phyloP scores from a whole-genome alignment of 2,113 vertebrate genomes.

The Gambusia affinis region DNA sequence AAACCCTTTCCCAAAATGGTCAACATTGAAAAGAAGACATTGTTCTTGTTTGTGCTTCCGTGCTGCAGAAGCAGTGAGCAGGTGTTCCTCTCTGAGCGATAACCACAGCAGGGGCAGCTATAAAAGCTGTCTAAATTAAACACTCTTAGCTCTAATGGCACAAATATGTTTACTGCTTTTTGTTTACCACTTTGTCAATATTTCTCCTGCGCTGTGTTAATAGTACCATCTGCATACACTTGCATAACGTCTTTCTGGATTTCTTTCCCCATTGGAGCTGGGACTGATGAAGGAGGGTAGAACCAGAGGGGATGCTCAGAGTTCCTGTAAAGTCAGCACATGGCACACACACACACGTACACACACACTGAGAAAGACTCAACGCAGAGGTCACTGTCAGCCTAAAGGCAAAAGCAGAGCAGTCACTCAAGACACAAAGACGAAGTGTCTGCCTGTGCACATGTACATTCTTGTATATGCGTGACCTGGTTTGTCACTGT shows the following conservation, averaged over 20 bases:
- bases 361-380: conserved; percentile 6
- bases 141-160: conserved; percentile 18
- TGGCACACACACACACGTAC: conserved; percentile 12
- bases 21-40: background rate
- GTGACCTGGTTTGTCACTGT: conserved; percentile 60
- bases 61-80: background rate
- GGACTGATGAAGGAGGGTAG: conserved; percentile 25
- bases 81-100: conserved; percentile 23
- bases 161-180: conserved; percentile 27
- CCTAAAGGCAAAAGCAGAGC: conserved; percentile 55
- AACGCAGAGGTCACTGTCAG: conserved; percentile 54
- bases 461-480: background rate
- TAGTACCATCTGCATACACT: conserved; percentile 33
- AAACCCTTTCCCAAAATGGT: too few relatives aligned
- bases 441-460: conserved; percentile 12
- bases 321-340: conserved; percentile 40
- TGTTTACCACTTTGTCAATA: conserved; percentile 42
- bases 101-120: conserved; percentile 4
- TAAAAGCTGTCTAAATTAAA: conserved; percentile 18
- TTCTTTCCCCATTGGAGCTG: conserved; percentile 1
- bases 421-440: conserved; percentile 53
- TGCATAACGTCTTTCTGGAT: conserved; percentile 10
- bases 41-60: background rate
- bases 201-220: conserved; percentile 18
- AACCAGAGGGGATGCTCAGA: conserved; percentile 22